Percentiles rank a stretch among this genome's conserved stretches.
These are phyloP conservation scores for Nemotelus pantherinus DNA, from an alignment of 2,888 invertebrate species.

Conservation along the genomic window DNA sequence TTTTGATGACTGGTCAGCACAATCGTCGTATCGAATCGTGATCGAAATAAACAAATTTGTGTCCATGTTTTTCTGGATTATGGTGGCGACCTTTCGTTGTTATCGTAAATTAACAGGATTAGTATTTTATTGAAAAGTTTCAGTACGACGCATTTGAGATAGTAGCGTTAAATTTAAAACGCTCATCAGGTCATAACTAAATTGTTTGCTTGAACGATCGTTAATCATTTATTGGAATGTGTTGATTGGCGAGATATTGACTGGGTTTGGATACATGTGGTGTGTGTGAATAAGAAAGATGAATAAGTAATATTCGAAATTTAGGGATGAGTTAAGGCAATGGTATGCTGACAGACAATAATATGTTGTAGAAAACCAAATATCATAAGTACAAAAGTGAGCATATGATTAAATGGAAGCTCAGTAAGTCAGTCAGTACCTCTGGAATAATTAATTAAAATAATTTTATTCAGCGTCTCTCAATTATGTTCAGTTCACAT, in stretches of 20 bases:
- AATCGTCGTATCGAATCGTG: constrained; percentile 23
- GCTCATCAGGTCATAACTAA: constrained; percentile 14
- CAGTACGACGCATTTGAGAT: neutral
- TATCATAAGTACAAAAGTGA: too few species aligned
- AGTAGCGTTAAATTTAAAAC: constrained; percentile 33
- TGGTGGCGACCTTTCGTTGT: constrained; percentile 42
- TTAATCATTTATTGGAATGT: neutral
- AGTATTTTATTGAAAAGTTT: constrained; percentile 35
- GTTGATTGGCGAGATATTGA: neutral
- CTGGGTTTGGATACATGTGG: neutral
- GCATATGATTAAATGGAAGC: too few species aligned
- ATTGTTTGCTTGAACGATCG: neutral
- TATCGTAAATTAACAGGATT: constrained; percentile 42
- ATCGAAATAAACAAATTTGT: constrained; percentile 40
- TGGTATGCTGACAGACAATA: too few species aligned
- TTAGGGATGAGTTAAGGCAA: too few species aligned
- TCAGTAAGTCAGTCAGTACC: too few species aligned
- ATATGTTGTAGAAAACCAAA: too few species aligned
- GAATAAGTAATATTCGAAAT: neutral
- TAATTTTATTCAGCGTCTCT: too few species aligned
- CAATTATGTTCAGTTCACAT: too few species aligned
- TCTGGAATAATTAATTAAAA: too few species aligned
- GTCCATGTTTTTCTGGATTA: constrained; percentile 37
- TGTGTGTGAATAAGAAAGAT: neutral
- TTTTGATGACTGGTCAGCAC: neutral